Conservation (phyloP, 2,888 invertebrate species). For the Cactoblastis cactorum region DNA sequence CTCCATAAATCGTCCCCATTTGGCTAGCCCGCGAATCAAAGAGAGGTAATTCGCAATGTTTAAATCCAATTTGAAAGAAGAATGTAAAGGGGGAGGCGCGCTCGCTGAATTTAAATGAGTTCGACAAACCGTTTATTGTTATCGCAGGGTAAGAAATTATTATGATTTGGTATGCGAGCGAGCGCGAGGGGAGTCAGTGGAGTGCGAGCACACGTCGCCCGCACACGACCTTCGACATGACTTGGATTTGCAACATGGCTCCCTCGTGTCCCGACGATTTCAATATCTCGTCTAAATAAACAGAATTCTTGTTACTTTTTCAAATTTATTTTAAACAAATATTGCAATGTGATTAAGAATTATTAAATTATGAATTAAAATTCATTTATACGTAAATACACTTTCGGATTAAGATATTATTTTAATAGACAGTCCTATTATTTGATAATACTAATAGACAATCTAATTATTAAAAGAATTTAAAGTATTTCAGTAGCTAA, state of each 20-base stretch:
- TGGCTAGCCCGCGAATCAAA: slow-evolving; percentile 74
- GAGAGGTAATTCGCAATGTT: slow-evolving; percentile 74
- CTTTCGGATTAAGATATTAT: too few relatives aligned
- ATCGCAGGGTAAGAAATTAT: slow-evolving; percentile 18
- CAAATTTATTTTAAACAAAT: neutral
- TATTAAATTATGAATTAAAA: too few relatives aligned
- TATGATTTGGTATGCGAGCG: slow-evolving; percentile 11
- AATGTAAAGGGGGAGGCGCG: slow-evolving; percentile 34
- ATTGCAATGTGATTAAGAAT: too few relatives aligned
- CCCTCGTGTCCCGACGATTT: neutral
- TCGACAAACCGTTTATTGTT: slow-evolving; percentile 26
- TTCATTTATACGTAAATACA: too few relatives aligned
- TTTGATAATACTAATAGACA: too few relatives aligned
- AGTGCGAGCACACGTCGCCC: slow-evolving; percentile 5
- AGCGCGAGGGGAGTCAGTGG: neutral
- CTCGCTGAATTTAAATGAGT: slow-evolving; percentile 23
- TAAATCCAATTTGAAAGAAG: slow-evolving; percentile 64
- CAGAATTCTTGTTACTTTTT: neutral
- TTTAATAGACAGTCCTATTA: too few relatives aligned
- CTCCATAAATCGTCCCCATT: slow-evolving; percentile 73
- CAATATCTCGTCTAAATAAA: neutral
- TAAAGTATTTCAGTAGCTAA: too few relatives aligned
- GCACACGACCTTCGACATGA: slow-evolving; percentile 5
- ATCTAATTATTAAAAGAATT: too few relatives aligned
- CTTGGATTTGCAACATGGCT: neutral